Percentiles rank a stretch among this genome's conserved stretches.
phyloP scores from a whole-genome alignment of 2,888 invertebrate genomes.

The Heteromurus nitidus region DNA sequence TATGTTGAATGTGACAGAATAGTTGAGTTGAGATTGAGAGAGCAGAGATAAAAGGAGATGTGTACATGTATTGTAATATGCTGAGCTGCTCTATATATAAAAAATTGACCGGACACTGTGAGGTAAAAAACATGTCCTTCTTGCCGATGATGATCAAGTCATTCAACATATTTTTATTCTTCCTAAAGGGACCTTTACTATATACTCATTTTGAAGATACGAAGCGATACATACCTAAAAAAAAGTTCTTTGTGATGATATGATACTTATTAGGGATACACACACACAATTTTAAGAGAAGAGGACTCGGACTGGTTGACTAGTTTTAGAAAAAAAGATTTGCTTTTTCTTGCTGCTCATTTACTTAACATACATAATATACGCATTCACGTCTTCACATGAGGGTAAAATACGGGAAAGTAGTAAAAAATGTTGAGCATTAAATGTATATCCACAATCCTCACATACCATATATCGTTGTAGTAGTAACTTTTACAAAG shows the following conservation, averaged over 20 bases:
- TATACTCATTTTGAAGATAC: background rate
- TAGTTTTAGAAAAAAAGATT: background rate
- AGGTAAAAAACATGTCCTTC: conserved; percentile 41
- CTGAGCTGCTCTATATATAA: conserved; percentile 5
- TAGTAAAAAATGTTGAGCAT: no score
- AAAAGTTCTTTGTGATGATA: background rate
- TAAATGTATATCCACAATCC: background rate
- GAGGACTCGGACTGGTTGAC: background rate
- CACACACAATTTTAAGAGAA: background rate
- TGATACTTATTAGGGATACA: background rate
- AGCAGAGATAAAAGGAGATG: background rate
- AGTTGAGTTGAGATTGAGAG: background rate
- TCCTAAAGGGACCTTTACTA: background rate
- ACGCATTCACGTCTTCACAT: no score
- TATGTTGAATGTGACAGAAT: background rate
- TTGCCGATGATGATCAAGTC: conserved; percentile 14
- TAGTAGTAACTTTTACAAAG: background rate
- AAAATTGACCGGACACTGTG: conserved; percentile 47
- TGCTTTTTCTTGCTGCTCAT: background rate
- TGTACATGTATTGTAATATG: background rate
- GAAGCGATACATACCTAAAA: background rate
- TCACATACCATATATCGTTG: background rate
- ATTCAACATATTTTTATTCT: conserved; percentile 36
- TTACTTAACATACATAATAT: background rate
- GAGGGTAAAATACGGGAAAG: no score